These are phyloP conservation scores for Drosophila vallismaia DNA, from an alignment of 2,888 invertebrate species.

Conservation along the genomic window DNA sequence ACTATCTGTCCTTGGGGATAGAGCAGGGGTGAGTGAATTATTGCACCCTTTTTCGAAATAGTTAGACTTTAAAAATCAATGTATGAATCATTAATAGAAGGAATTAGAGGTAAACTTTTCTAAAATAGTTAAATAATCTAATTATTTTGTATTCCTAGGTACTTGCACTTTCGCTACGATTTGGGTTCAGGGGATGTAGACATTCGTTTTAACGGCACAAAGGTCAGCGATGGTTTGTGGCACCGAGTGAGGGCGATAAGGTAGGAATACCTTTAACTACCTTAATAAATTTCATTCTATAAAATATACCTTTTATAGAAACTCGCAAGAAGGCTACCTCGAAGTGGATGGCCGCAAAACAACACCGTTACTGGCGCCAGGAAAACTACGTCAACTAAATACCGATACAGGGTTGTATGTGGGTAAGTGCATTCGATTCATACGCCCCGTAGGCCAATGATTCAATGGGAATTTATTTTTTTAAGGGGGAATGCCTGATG, in stretches of 20 bases:
- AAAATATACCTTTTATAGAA: constrained; percentile 85
- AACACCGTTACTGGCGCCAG: constrained; percentile 92
- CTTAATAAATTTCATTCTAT: neutral
- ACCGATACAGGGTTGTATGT: constrained; percentile 95
- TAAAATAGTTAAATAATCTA: neutral
- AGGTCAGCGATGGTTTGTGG: constrained; percentile 94
- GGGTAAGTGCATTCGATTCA: constrained; percentile 86
- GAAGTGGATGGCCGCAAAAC: constrained; percentile 95
- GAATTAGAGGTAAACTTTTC: no score
- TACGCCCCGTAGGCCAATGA: constrained; percentile 26
- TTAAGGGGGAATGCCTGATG: constrained; percentile 92
- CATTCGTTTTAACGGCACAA: constrained; percentile 92
- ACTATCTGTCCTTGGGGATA: constrained; percentile 94
- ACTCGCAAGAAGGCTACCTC: constrained; percentile 92
- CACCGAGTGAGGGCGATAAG: constrained; percentile 90
- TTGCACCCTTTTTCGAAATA: no score
- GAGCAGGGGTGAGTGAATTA: constrained; percentile 86
- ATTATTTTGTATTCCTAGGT: constrained; percentile 63
- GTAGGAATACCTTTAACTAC: constrained; percentile 82
- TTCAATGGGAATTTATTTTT: neutral
- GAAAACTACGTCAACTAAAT: constrained; percentile 92
- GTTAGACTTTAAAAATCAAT: no score
- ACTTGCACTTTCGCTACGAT: constrained; percentile 89
- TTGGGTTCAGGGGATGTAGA: constrained; percentile 94
- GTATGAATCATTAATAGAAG: no score